A percentile compares a stretch with the other conserved stretches of the same genome.
These are phyloP conservation scores for Planiliza haematocheilus DNA, from an alignment of 2,113 vertebrate species.

Conservation along the genomic window DNA sequence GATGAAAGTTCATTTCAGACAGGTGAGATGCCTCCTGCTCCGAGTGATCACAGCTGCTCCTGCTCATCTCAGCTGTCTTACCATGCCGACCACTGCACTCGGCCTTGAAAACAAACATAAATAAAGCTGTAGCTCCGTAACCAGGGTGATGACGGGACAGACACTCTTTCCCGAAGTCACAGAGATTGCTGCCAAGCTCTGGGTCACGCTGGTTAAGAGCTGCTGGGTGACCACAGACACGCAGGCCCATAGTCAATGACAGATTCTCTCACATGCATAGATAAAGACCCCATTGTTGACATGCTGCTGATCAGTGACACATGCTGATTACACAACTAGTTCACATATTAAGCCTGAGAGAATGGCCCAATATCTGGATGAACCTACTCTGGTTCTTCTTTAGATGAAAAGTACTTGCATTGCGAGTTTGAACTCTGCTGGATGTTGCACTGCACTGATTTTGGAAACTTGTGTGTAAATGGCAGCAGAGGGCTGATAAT, in stretches of 20 bases:
- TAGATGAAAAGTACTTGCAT: background rate
- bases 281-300: slow-evolving; percentile 61
- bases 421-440: slow-evolving; percentile 20
- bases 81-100: background rate
- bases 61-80: slow-evolving; percentile 28
- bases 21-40: slow-evolving; percentile 34
- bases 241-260: slow-evolving; percentile 33
- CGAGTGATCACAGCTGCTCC: slow-evolving; percentile 54
- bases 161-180: slow-evolving; percentile 22
- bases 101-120: slow-evolving; percentile 56
- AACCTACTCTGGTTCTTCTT: slow-evolving; percentile 4
- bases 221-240: slow-evolving; percentile 20
- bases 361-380: background rate
- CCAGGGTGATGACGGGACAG: slow-evolving; percentile 43
- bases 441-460: slow-evolving; percentile 26
- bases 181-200: slow-evolving; percentile 34
- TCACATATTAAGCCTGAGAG: slow-evolving; percentile 18
- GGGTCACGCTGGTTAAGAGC: slow-evolving; percentile 19
- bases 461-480: slow-evolving; percentile 4
- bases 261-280: slow-evolving; percentile 35
- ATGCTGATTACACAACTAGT: slow-evolving; percentile 36
- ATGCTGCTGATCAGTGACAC: slow-evolving; percentile 41
- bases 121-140: slow-evolving; percentile 46
- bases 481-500: background rate
- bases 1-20: slow-evolving; percentile 13